Conservation (phyloP, 2,888 invertebrate species). For the Hyposoter didymator region DNA sequence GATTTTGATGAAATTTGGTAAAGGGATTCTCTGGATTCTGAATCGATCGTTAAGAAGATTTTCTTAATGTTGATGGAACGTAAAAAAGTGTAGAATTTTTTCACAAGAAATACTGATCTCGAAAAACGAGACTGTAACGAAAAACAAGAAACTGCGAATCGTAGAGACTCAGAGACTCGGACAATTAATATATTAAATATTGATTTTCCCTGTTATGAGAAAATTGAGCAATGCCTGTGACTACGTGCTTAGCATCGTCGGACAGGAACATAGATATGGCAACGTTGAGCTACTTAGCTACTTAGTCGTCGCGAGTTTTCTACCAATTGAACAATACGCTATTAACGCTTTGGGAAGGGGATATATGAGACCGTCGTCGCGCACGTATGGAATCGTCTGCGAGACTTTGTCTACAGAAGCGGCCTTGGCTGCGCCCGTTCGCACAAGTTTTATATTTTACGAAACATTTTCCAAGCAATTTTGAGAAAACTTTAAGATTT, state of each 20-base stretch:
- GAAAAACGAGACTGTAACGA: neutral
- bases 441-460: neutral
- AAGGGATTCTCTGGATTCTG: neutral
- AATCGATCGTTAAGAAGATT: neutral
- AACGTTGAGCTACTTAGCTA: constrained; percentile 4
- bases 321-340: constrained; percentile 5
- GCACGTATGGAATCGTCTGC: neutral
- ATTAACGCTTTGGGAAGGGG: neutral
- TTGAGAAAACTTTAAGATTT: neutral
- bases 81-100: neutral
- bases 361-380: neutral
- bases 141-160: neutral
- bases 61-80: neutral
- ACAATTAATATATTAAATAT: neutral
- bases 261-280: neutral
- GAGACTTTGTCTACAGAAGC: neutral
- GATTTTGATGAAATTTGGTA: too few species aligned
- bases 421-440: neutral
- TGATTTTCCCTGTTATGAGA: neutral
- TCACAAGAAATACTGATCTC: neutral
- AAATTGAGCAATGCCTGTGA: neutral
- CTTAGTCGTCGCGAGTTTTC: neutral
- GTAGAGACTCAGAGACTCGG: neutral
- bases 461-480: neutral
- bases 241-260: neutral